Conservation (phyloP, 2,888 invertebrate species). For the Phyllotreta cruciferae region DNA sequence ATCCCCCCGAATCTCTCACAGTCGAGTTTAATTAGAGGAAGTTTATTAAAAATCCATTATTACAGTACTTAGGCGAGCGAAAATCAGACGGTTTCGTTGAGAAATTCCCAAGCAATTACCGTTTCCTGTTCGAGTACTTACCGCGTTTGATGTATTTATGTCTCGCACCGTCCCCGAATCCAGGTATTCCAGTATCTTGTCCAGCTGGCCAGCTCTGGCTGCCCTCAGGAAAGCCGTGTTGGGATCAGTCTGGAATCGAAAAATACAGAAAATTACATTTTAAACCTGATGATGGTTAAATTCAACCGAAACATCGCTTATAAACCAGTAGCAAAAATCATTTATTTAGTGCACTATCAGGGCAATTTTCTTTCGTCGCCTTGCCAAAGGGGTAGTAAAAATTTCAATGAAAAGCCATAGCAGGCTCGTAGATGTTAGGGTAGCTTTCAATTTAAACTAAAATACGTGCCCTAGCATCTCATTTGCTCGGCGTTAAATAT, state of each 20-base stretch:
- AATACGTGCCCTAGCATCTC: constrained; percentile 13
- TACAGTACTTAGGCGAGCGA: not conserved
- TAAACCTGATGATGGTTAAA: too few species aligned
- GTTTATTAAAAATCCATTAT: not conserved
- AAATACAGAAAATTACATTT: not conserved
- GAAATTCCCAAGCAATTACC: not conserved
- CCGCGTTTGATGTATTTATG: constrained; percentile 97
- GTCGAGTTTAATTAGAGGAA: too few species aligned
- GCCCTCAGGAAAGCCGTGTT: constrained; percentile 97
- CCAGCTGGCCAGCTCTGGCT: constrained; percentile 95
- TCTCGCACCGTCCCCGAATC: constrained; percentile 87
- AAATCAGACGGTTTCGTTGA: not conserved
- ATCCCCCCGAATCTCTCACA: too few species aligned
- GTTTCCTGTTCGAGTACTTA: constrained; percentile 62
- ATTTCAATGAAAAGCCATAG: too few species aligned
- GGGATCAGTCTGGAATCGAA: constrained; percentile 82
- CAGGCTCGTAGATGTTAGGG: too few species aligned
- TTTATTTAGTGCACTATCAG: too few species aligned
- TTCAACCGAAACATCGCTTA: too few species aligned
- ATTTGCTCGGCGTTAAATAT: constrained; percentile 8
- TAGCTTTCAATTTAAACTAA: too few species aligned
- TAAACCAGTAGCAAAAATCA: too few species aligned
- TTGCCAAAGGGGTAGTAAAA: too few species aligned
- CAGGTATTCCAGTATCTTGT: constrained; percentile 92
- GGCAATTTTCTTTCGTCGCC: too few species aligned